Evolutionary conservation across 2,113 vertebrate species (phyloP), one percentile per base, ranked within the genome.

Genomic region (Oreotragus oreotragus): DNA sequence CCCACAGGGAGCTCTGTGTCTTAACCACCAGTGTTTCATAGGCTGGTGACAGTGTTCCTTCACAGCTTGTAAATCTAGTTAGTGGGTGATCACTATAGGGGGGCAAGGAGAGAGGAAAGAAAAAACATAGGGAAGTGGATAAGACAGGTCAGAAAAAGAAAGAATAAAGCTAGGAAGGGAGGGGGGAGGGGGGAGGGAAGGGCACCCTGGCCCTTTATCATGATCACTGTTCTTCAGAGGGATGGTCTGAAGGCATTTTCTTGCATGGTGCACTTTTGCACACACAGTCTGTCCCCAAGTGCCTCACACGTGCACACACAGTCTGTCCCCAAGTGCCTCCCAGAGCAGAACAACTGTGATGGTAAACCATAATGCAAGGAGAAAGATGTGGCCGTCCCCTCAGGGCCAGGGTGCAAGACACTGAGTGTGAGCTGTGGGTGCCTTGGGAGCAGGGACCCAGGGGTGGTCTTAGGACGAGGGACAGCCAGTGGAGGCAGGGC

Each of bases 1-100:
- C 47, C 47, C 27, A 12, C 55, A 0, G 0, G 0, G 14, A 27
- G 4, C 11, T 8, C 6, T 1, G 3, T 0, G 7, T 39, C 19
- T 4, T 8, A 12, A 2, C 16, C 7, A 36, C 0, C 45, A 19
- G 2, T 0, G 28, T 12, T 4, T 19, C 23, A 1, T 0, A 13
- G 3, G 13, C 39, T 9, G 33, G 4, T 8, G 62, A 9, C 3
- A 10, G 1, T 5, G 7, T 21, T 28, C 55, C 55, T 55, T 53
- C 11, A 77, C 30, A 25, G 19, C 2, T 10, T 28, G 27, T 15
- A 13, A 25, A 19, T 28, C 11, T 13, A 6, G 7, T 9, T 7
- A 9, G 43, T 5, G 0, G 47, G 21, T 47, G 23, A 4, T 36
- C 4, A 13, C 23, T 6, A 45, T 1, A 45, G 47, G 45, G 21